Conservation (phyloP, 2,113 vertebrate species). For the Panthera tigris region DNA sequence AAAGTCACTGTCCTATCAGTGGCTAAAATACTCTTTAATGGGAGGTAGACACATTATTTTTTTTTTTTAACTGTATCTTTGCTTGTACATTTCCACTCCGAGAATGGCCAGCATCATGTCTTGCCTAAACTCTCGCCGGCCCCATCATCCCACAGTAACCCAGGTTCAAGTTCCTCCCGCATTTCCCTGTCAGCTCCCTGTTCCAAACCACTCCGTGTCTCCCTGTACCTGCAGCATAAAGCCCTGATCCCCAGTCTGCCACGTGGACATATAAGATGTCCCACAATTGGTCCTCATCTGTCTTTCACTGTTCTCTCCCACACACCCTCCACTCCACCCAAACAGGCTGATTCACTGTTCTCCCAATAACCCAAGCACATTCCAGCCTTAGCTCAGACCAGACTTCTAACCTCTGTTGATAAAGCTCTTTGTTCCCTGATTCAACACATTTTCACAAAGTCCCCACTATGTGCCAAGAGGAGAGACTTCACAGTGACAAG, state of each 20-base stretch:
- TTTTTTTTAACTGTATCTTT: not conserved
- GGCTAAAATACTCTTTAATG: not conserved
- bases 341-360: not conserved
- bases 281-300: rapidly evolving
- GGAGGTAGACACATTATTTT: not conserved
- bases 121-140: not conserved
- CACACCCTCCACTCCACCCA: not conserved
- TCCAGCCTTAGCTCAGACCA: not conserved
- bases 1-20: not conserved
- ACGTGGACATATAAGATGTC: rapidly evolving
- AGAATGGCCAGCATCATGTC: not conserved
- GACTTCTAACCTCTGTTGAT: not conserved
- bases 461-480: not conserved
- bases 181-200: not conserved
- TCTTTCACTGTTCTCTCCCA: not conserved
- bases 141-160: not conserved
- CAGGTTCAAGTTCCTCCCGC: not conserved
- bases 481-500: not conserved
- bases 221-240: not conserved
- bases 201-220: rapidly evolving
- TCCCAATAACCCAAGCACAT: not conserved
- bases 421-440: not conserved
- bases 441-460: not conserved
- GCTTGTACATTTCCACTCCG: not conserved
- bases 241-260: not conserved